A percentile compares a stretch with the other conserved stretches of the same genome.
Conservation (phyloP, 2,113 vertebrate species). For the Bagarius yarrelli region DNA sequence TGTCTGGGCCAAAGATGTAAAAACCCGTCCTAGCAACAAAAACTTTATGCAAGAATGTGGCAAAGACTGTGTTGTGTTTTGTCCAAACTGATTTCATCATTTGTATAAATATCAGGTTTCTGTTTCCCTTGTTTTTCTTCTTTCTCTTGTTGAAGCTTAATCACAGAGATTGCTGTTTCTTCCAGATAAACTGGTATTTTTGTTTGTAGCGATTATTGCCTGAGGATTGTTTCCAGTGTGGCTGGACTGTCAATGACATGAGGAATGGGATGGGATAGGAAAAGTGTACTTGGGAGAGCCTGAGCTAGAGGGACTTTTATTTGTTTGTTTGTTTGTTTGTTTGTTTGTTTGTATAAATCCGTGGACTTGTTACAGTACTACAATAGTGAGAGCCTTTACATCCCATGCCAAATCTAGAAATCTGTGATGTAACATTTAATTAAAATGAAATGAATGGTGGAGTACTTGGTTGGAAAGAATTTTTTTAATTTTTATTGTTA, state of each 20-base stretch:
- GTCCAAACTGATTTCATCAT: conserved; percentile 70
- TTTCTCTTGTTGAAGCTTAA: conserved; percentile 59
- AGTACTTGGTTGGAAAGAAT: neutral
- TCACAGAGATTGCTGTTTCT: conserved; percentile 70
- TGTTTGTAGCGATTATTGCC: conserved; percentile 77
- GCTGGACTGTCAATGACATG: conserved; percentile 70
- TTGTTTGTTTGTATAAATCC: neutral
- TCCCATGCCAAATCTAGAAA: conserved; percentile 1
- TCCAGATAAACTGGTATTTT: conserved; percentile 70
- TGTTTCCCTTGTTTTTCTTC: conserved; percentile 56
- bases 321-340: no score
- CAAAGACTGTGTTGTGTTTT: neutral
- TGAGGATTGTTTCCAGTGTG: conserved; percentile 72
- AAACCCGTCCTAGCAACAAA: neutral
- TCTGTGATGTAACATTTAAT: neutral
- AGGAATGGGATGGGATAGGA: conserved; percentile 48
- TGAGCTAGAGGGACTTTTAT: conserved; percentile 23
- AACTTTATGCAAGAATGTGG: neutral
- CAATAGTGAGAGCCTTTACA: neutral
- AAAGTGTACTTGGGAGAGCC: conserved; percentile 47
- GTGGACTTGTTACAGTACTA: neutral
- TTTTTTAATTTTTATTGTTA: neutral
- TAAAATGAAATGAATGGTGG: neutral
- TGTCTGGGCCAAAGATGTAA: neutral
- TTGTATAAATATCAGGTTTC: conserved; percentile 69